phyloP scores from a whole-genome alignment of 2,888 invertebrate genomes.

The Caenorhabditis plicata region DNA sequence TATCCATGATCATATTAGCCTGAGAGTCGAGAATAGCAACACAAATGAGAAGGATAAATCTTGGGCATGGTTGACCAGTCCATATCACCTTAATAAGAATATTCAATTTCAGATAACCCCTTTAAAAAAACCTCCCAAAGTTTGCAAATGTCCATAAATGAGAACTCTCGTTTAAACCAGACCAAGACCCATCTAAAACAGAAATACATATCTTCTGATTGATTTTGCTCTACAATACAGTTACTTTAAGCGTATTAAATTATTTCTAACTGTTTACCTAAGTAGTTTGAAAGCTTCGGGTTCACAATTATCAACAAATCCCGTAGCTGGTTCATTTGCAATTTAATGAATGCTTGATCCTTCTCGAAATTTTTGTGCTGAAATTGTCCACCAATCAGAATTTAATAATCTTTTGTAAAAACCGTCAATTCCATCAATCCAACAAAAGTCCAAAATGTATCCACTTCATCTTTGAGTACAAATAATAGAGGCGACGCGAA shows the following conservation, averaged over 20 bases:
- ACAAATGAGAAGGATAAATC: constrained; percentile 90
- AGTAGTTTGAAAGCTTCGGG: constrained; percentile 82
- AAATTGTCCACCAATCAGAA: too few relatives aligned
- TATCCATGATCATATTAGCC: constrained; percentile 83
- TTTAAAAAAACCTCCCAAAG: constrained; percentile 69
- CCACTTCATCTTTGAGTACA: constrained; percentile 87
- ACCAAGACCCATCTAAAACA: constrained; percentile 97
- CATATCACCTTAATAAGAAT: constrained; percentile 71
- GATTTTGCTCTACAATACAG: constrained; percentile 75
- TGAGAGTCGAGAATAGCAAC: constrained; percentile 89
- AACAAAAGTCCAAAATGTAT: constrained; percentile 98
- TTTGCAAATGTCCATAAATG: constrained; percentile 80
- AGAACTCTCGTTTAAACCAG: constrained; percentile 91
- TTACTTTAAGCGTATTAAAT: not conserved
- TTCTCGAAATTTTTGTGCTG: constrained; percentile 89
- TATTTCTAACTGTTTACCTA: constrained; percentile 69
- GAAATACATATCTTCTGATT: constrained; percentile 95
- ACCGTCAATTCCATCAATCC: constrained; percentile 95
- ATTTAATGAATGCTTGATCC: constrained; percentile 94
- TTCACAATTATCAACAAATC: constrained; percentile 80
- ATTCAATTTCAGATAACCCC: not conserved
- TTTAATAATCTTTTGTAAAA: not conserved
- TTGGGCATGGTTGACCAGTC: constrained; percentile 89
- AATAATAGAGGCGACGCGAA: constrained; percentile 86
- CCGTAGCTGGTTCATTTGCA: constrained; percentile 82